These are phyloP conservation scores for Hemicrepidius hirtus DNA, from an alignment of 2,888 invertebrate species.

Conservation along the genomic window DNA sequence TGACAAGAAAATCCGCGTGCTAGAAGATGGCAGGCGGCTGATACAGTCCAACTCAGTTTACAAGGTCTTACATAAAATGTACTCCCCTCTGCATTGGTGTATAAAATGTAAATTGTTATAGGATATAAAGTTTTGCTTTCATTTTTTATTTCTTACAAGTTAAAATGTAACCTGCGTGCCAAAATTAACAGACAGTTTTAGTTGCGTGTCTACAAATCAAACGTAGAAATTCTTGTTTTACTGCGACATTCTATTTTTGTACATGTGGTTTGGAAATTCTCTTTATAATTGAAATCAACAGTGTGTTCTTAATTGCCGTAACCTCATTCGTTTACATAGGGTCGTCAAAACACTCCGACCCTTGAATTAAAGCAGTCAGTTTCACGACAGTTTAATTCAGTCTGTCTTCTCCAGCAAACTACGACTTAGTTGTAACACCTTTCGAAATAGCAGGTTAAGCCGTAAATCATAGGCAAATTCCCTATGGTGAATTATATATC, in stretches of 20 bases:
- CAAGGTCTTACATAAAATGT: constrained; percentile 16
- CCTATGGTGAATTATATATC: background rate
- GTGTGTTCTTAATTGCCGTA: constrained; percentile 23
- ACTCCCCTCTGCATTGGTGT: background rate
- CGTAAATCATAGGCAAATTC: constrained; percentile 18
- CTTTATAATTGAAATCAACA: constrained; percentile 26
- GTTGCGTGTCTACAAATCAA: constrained; percentile 13
- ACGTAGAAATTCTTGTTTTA: background rate
- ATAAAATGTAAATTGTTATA: constrained; percentile 4
- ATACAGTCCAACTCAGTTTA: constrained; percentile 32
- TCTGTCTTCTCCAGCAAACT: constrained; percentile 6
- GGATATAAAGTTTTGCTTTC: background rate
- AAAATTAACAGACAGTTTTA: background rate
- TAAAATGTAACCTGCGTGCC: background rate
- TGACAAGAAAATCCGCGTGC: constrained; percentile 49
- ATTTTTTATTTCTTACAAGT: no score
- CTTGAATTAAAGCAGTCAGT: constrained; percentile 25
- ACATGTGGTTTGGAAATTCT: constrained; percentile 2
- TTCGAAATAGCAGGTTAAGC: constrained; percentile 9
- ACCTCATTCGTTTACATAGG: constrained; percentile 33
- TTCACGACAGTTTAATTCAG: constrained; percentile 26
- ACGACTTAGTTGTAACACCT: constrained; percentile 15
- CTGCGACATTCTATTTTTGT: constrained; percentile 15
- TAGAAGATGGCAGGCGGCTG: constrained; percentile 29
- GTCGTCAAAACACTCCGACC: constrained; percentile 21